A percentile compares a stretch with the other conserved stretches of the same genome.
phyloP scores from a whole-genome alignment of 2,888 invertebrate species.

The Ichneumoninae sp. region DNA sequence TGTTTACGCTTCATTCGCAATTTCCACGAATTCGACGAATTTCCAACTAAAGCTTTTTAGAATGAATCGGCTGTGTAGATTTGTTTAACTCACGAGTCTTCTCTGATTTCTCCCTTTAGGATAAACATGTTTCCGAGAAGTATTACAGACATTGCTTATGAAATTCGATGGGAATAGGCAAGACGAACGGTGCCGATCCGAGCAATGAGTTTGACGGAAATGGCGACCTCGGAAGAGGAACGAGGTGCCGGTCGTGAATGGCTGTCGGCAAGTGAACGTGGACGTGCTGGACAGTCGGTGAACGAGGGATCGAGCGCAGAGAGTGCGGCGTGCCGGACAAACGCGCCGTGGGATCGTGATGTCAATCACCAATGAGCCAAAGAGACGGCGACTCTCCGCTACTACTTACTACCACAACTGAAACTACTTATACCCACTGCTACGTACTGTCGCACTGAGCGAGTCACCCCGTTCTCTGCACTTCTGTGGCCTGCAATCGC shows the following conservation, averaged over 20 bases:
- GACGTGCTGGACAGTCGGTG: slow-evolving; percentile 42
- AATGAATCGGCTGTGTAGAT: too few species aligned
- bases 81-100: too few species aligned
- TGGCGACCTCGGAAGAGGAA: slow-evolving; percentile 55
- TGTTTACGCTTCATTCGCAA: too few species aligned
- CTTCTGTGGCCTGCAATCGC: slow-evolving; percentile 58
- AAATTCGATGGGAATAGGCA: not conserved
- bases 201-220: slow-evolving; percentile 45
- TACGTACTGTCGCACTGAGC: slow-evolving; percentile 29
- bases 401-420: slow-evolving; percentile 17
- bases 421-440: slow-evolving; percentile 10
- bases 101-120: too few species aligned
- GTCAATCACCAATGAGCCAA: slow-evolving; percentile 76
- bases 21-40: too few species aligned
- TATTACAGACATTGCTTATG: not conserved
- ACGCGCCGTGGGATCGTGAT: slow-evolving; percentile 71
- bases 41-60: too few species aligned
- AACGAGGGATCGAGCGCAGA: slow-evolving; percentile 40
- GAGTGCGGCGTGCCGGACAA: slow-evolving; percentile 53
- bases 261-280: slow-evolving; percentile 49
- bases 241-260: slow-evolving; percentile 51
- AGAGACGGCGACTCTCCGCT: slow-evolving; percentile 40
- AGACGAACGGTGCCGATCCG: not conserved
- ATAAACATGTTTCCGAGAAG: not conserved
- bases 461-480: slow-evolving; percentile 12